Evolutionary conservation across 2,888 invertebrate genomes (phyloP).

Genomic region (Drosophila antonietae): DNA sequence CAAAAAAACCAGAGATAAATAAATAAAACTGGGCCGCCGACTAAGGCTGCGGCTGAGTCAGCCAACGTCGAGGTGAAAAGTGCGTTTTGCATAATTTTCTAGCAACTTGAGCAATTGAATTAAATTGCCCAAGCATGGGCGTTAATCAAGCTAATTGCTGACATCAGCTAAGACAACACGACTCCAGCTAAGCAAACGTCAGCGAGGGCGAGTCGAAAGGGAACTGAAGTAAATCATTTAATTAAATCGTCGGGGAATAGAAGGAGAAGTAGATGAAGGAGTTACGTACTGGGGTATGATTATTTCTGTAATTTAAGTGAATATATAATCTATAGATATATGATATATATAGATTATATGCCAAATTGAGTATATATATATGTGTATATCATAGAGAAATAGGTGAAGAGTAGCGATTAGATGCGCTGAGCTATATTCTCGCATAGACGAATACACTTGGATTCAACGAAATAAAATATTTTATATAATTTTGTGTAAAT

Average conservation of each 20-base stretch:
- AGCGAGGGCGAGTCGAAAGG: conserved; percentile 35
- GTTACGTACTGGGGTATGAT: not conserved
- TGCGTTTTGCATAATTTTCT: conserved; percentile 64
- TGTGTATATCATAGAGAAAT: too few species aligned
- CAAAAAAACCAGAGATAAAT: not conserved
- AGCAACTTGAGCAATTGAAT: conserved; percentile 56
- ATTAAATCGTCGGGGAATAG: not conserved
- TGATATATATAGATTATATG: too few species aligned
- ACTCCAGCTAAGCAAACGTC: conserved; percentile 25
- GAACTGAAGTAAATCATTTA: not conserved
- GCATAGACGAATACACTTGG: too few species aligned
- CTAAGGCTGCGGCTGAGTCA: conserved; percentile 32
- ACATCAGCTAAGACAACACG: conserved; percentile 51
- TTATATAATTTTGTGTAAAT: too few species aligned
- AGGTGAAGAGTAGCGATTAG: too few species aligned
- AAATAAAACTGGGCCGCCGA: conserved; percentile 36
- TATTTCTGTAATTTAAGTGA: not conserved
- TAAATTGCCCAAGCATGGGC: conserved; percentile 60
- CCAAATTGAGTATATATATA: too few species aligned
- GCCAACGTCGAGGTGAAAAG: conserved; percentile 44
- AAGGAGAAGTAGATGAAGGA: too few species aligned
- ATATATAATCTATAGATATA: too few species aligned
- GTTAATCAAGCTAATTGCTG: conserved; percentile 68
- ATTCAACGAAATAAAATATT: too few species aligned
- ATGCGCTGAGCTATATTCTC: too few species aligned